Base-by-base conservation (phyloP, 2,797 vertebrate species). In the Siniperca scherzeri region DNA sequence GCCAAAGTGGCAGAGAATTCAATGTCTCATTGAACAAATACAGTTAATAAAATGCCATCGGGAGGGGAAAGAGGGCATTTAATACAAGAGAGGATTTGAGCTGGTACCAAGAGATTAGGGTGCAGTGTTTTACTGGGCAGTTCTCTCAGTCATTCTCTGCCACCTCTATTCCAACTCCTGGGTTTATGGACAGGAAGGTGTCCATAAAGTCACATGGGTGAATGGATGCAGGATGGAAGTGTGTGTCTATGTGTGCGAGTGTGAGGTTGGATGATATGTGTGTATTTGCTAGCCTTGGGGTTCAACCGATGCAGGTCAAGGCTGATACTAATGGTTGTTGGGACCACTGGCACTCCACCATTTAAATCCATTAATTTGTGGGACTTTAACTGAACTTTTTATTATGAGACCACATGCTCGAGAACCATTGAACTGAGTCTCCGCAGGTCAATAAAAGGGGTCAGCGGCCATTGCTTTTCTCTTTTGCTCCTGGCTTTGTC, bases 161-260 rank as follows among this genome's bases (percentile, higher is more conserved):
- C 80, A 42, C 70, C 82, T 65, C 56, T n/a, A 40, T 78, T 88
- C 86, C 88, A 88, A 90, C 85, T 83, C 81, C 53, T 55, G 78
- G 81, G 68, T 93, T 93, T 93, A 93, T 92, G 87, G 83, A 91
- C 78, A 77, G 81, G 85, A 75, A 75, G 82, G 68, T 86, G 84
- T 91, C 84, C 84, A 87, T 93, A 89, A 93, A 91, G 88, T 86
- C 85, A 81, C 90, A 82, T 74, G 83, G 91, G 77, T 89, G 87
- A 90, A 48, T 60, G 53, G 68, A 81, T 7, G 8, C 68, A 46
- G 81, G 78, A 76, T 80, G 50, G 70, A 79, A 46, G 67, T 68
- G 78, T 78, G 71, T 70, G 59, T 67, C 3, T 22, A 12, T 60
- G 59, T 75, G 61, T 30, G 42, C 53, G 53, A 21, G 65, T 38